Percentiles rank a stretch among this genome's conserved stretches.
These are phyloP conservation scores for Papilio aristodemus DNA, from an alignment of 1,140 invertebrate species.

Conservation along the genomic window DNA sequence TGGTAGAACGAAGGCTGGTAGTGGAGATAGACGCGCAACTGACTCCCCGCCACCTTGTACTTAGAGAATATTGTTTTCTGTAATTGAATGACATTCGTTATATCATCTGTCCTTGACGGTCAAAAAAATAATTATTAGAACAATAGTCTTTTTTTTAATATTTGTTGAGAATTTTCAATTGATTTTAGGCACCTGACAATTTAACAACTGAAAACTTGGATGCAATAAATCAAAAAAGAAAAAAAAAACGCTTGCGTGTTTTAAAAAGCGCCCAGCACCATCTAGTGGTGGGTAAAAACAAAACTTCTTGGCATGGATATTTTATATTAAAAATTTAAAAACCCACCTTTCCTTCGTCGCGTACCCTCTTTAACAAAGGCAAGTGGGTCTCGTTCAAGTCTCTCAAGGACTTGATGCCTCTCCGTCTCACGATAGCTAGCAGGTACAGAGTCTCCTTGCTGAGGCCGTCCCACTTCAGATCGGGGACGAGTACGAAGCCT, in stretches of 20 bases:
- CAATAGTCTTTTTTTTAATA: no score
- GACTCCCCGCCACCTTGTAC: slow-evolving; percentile 86
- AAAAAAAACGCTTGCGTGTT: no score
- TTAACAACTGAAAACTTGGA: no score
- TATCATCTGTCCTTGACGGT: no score
- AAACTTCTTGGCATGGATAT: no score
- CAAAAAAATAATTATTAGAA: no score
- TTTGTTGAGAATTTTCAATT: no score
- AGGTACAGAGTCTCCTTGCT: slow-evolving; percentile 90
- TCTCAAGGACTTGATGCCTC: slow-evolving; percentile 89
- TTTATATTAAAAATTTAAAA: slow-evolving; percentile 27
- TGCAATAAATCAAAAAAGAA: no score
- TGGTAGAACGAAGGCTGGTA: slow-evolving; percentile 99
- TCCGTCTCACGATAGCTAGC: slow-evolving; percentile 88
- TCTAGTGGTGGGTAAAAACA: no score
- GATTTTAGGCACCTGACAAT: no score
- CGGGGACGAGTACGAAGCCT: slow-evolving; percentile 94
- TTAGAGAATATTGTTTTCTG: slow-evolving; percentile 89
- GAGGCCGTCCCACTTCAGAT: slow-evolving; percentile 96
- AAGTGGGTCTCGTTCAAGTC: slow-evolving; percentile 90
- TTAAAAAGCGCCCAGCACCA: no score
- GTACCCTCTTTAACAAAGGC: slow-evolving; percentile 91
- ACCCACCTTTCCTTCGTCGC: slow-evolving; percentile 85
- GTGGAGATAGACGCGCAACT: slow-evolving; percentile 94
- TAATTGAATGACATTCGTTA: slow-evolving; percentile 46